Conservation (phyloP, 2,113 vertebrate genomes). For the Cebus imitator region DNA sequence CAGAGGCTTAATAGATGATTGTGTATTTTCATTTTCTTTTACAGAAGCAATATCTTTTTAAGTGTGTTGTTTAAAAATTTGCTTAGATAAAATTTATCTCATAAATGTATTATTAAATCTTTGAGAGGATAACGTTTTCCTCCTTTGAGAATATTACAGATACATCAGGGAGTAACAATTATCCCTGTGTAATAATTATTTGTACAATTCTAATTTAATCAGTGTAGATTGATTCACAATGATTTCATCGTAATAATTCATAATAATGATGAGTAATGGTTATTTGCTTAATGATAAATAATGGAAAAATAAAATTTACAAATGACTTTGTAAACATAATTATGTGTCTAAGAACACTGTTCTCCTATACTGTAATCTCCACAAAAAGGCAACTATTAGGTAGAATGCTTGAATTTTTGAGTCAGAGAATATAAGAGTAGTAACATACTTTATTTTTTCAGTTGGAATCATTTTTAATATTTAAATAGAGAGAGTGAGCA, state of each 20-base stretch:
- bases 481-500: slow-evolving; percentile 83
- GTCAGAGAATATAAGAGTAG: background rate
- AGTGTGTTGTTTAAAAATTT: background rate
- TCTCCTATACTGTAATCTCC: background rate
- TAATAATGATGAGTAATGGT: background rate
- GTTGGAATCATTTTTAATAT: slow-evolving; percentile 76
- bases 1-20: background rate
- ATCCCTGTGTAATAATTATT: background rate
- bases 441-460: background rate
- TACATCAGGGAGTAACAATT: background rate
- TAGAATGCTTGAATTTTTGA: background rate
- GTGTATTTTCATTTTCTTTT: background rate
- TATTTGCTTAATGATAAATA: background rate
- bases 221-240: background rate
- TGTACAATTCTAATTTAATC: background rate
- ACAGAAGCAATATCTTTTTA: background rate
- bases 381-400: background rate
- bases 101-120: background rate
- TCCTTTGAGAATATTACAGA: background rate
- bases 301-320: background rate
- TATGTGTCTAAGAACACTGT: background rate
- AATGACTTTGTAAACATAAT: background rate
- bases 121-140: background rate
- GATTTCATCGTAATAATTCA: background rate
- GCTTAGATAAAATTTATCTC: background rate